phyloP scores from a whole-genome alignment of 2,888 invertebrate genomes.

The Dynastes grantii region DNA sequence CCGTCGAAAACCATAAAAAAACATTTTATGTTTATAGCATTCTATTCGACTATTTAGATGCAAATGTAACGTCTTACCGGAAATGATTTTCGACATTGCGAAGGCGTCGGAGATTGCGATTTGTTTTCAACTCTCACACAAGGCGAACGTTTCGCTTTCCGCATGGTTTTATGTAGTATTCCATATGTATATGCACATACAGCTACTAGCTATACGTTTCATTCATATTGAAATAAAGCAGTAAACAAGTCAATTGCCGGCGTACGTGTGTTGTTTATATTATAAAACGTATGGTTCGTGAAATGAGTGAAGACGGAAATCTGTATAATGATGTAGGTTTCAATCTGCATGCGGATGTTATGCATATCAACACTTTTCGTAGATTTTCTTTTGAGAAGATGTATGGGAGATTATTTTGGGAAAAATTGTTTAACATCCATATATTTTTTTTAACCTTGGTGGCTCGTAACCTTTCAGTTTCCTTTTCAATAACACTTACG shows the following conservation, averaged over 20 bases:
- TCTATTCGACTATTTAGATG: conserved; percentile 1
- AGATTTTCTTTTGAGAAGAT: too few species aligned
- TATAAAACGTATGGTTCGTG: not conserved
- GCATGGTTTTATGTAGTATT: not conserved
- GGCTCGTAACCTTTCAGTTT: too few species aligned
- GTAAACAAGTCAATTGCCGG: conserved; percentile 21
- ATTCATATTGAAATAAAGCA: conserved; percentile 24
- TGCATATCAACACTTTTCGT: too few species aligned
- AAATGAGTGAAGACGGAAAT: not conserved
- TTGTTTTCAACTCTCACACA: conserved; percentile 19
- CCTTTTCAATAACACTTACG: too few species aligned
- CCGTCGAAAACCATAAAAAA: too few species aligned
- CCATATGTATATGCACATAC: not conserved
- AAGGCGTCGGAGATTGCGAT: conserved; percentile 14
- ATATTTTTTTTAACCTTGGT: too few species aligned
- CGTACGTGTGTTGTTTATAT: conserved; percentile 12
- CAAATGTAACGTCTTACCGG: conserved; percentile 14
- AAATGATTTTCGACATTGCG: conserved; percentile 15
- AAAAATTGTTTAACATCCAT: too few species aligned
- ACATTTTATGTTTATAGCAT: not conserved
- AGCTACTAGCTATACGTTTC: too few species aligned
- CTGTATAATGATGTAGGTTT: too few species aligned
- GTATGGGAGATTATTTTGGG: too few species aligned
- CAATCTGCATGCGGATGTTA: too few species aligned
- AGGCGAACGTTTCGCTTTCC: not conserved